phyloP scores from a whole-genome alignment of 1,140 invertebrate genomes.

The Dreissena polymorpha region DNA sequence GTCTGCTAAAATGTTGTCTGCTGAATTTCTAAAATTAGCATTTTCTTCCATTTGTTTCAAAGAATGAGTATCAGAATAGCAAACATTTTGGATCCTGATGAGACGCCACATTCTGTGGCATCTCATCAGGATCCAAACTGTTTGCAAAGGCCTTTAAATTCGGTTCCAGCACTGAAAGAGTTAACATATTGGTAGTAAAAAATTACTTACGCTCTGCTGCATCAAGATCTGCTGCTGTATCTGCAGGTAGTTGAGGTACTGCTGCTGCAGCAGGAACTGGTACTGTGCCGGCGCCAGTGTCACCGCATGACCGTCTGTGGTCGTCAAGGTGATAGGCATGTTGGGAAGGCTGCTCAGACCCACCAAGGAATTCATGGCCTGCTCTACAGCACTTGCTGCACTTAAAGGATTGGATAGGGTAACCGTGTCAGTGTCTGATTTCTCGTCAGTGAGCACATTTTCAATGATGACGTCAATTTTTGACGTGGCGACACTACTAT shows the following conservation, averaged over 20 bases:
- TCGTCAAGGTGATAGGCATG: conserved; percentile 40
- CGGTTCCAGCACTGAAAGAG: no score
- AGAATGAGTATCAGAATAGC: no score
- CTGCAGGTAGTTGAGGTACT: conserved; percentile 53
- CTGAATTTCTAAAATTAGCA: no score
- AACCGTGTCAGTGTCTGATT: not conserved
- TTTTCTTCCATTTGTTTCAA: no score
- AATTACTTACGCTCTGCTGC: not conserved
- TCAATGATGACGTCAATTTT: not conserved
- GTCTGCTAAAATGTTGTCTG: no score
- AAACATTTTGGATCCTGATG: no score
- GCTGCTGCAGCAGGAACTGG: conserved; percentile 50
- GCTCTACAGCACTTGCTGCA: conserved; percentile 11
- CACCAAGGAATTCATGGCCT: not conserved
- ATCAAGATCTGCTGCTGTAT: conserved; percentile 46
- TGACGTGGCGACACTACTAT: not conserved
- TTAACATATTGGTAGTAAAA: no score
- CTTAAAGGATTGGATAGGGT: not conserved
- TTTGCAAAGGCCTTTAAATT: no score
- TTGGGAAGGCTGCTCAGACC: conserved; percentile 6
- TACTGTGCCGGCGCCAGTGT: conserved; percentile 46
- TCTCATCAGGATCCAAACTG: no score
- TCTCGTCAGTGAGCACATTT: not conserved
- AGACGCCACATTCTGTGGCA: no score
- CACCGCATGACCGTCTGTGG: conserved; percentile 22